Evolutionary conservation across 1,140 invertebrate species (phyloP).

Genomic region (Conopomorpha cramerella): DNA sequence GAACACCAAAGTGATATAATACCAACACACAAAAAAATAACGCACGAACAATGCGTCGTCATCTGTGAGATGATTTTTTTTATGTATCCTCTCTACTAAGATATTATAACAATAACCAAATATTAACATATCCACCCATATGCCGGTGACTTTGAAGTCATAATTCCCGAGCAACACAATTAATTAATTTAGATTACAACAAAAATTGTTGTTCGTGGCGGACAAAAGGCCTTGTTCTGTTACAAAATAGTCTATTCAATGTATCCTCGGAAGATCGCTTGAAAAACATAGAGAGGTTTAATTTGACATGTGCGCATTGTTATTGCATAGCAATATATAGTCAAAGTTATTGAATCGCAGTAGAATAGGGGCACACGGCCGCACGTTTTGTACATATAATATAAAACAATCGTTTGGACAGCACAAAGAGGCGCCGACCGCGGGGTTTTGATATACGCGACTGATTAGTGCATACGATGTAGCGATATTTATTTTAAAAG

Average conservation of each 20-base stretch:
- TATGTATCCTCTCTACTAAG: too few species aligned
- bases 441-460: constrained; percentile 10
- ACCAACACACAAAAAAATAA: too few species aligned
- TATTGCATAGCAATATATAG: constrained; percentile 40
- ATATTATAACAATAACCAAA: too few species aligned
- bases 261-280: too few species aligned
- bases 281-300: too few species aligned
- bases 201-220: not conserved
- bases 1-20: too few species aligned
- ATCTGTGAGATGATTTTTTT: too few species aligned
- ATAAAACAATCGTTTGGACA: constrained; percentile 57
- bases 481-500: not conserved
- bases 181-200: not conserved
- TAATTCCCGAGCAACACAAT: too few species aligned
- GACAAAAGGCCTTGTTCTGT: not conserved
- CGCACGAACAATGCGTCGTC: too few species aligned
- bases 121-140: too few species aligned
- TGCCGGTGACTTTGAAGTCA: too few species aligned
- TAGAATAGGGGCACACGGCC: constrained; percentile 35
- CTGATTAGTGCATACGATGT: not conserved
- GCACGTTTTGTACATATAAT: constrained; percentile 47
- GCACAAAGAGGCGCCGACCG: constrained; percentile 32
- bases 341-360: constrained; percentile 12
- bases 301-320: too few species aligned
- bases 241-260: not conserved